Base-by-base conservation (phyloP, 2,797 vertebrate genomes). In the Melanotaenia pygmaea region DNA sequence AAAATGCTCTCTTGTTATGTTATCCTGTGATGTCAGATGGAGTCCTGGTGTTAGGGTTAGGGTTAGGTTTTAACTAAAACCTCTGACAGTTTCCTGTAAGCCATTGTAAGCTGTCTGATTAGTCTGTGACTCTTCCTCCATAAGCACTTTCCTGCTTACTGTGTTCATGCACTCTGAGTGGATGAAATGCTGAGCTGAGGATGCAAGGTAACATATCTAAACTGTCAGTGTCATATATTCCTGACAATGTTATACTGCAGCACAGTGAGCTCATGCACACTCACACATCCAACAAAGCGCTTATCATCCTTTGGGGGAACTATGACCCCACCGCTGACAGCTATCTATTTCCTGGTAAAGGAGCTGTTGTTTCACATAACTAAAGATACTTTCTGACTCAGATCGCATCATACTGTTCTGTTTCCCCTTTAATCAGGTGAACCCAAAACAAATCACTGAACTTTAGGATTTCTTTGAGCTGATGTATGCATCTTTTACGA, bases 381-480 rank as follows among this genome's bases (percentile, higher is more conserved):
- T 20, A 67, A 74, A 74, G 67, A 68, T 18, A 11, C 43, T 73
- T 57, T 77, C 61, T 80, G 82, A 86, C 79, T 82, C 70, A 73
- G 0, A 47, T 70, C 59, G 60, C 59, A 37, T 74, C 74, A 68
- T 47, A 74, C 79, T 80, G 81, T 76, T 82, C 59, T 24, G 50
- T 59, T 54, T 64, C 22, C 38, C 28, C 72, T 77, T 40, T 2
- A 74, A 83, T 79, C 3, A 22, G 51, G 64, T 72, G 72, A 85
- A 73, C 64, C 70, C 68, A 51, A 80, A 90, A 88, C 83, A 85
- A 77, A 26, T 77, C 59, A 68, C 69, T 70, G 54, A 54, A 62
- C 63, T 69, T 62, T 54, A 18, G 38, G 68, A 79, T 74, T 59
- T 74, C 50, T 68, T 64, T 24, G 16, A 54, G 70, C 37, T 47